These are phyloP conservation scores for Coenonympha arcania DNA, from an alignment of 2,888 invertebrate genomes.

Conservation along the genomic window DNA sequence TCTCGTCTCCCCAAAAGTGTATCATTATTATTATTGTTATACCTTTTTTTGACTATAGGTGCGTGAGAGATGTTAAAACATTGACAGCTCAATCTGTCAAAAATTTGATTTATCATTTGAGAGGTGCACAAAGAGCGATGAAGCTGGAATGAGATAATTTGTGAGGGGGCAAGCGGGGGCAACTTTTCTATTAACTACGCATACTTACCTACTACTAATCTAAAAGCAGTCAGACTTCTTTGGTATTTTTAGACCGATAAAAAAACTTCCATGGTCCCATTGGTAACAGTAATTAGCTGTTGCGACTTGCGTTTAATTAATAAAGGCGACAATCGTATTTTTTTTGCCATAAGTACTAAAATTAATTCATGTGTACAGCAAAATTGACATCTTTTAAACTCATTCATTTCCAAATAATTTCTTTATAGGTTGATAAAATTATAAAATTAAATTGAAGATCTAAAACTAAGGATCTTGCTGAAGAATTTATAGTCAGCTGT, in stretches of 20 bases:
- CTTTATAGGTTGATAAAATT: no score
- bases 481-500: no score
- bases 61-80: slow-evolving; percentile 11
- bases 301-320: no score
- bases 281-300: no score
- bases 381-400: no score
- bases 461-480: no score
- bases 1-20: neutral
- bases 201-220: neutral
- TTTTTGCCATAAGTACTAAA: no score
- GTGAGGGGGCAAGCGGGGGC: neutral
- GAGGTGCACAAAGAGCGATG: slow-evolving; percentile 8
- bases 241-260: neutral
- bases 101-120: slow-evolving; percentile 6
- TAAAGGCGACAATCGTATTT: no score
- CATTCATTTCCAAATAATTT: no score
- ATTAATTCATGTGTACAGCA: no score
- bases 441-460: no score
- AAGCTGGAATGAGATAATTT: slow-evolving; percentile 9
- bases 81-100: slow-evolving; percentile 16
- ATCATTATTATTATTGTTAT: neutral
- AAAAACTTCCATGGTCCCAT: neutral
- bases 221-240: neutral
- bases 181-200: neutral
- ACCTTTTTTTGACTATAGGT: neutral